Conservation (phyloP, 1,140 invertebrate genomes). For the Rhopalosiphum padi region DNA sequence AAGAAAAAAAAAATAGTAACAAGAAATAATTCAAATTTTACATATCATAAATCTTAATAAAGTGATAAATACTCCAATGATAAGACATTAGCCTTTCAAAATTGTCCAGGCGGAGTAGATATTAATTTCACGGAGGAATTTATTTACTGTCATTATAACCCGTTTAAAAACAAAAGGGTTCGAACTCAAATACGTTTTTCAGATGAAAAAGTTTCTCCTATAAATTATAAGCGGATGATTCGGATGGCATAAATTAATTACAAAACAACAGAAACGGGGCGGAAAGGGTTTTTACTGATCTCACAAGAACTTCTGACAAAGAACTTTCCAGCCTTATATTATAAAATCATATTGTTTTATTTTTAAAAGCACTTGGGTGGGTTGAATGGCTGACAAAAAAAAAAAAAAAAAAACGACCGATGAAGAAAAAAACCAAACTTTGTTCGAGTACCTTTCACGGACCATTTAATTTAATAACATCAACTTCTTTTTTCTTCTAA, state of each 20-base stretch:
- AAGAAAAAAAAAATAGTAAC: background rate
- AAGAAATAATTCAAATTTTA: background rate
- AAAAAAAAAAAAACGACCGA: background rate
- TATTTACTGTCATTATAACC: constrained; percentile 31
- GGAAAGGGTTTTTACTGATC: constrained; percentile 48
- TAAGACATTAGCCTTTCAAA: background rate
- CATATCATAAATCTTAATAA: constrained; percentile 7
- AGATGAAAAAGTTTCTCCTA: constrained; percentile 39
- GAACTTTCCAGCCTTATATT: constrained; percentile 28
- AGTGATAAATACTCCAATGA: background rate
- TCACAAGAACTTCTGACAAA: constrained; percentile 42
- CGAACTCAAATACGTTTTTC: constrained; percentile 47
- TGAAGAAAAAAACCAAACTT: constrained; percentile 39
- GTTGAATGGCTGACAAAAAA: constrained; percentile 22
- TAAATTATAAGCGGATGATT: constrained; percentile 47
- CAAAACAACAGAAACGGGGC: constrained; percentile 31
- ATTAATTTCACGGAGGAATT: background rate
- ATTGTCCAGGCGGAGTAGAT: background rate
- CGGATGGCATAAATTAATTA: constrained; percentile 46
- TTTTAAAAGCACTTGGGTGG: constrained; percentile 39
- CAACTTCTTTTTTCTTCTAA: constrained; percentile 26
- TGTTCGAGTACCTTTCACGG: constrained; percentile 49
- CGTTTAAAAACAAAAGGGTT: constrained; percentile 41
- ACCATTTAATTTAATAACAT: constrained; percentile 54
- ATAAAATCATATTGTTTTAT: constrained; percentile 54